Conservation (phyloP, 2,113 vertebrate species). For the Calidris pygmaea region DNA sequence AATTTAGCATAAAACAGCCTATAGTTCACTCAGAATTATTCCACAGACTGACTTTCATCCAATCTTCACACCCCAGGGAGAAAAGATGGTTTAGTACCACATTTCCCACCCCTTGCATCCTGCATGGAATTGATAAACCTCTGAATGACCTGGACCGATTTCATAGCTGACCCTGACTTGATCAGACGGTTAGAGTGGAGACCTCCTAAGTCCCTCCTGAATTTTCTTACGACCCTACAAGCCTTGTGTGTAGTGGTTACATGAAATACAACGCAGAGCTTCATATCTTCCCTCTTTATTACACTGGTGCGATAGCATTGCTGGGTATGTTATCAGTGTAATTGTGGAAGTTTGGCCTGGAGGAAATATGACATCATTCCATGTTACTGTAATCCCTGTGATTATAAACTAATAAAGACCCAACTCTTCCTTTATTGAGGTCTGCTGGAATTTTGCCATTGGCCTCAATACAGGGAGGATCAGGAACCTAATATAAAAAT, state of each 20-base stretch:
- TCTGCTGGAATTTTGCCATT: slow-evolving; percentile 20
- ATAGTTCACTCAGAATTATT: not conserved
- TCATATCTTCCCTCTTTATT: not conserved
- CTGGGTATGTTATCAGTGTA: not conserved
- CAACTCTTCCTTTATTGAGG: not conserved
- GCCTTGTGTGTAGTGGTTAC: not conserved
- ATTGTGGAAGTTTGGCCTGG: not conserved
- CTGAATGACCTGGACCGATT: not conserved
- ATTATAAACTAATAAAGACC: not conserved
- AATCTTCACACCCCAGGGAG: not conserved
- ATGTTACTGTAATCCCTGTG: not conserved
- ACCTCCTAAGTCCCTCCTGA: not conserved
- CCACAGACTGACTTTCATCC: not conserved
- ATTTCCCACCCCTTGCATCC: too few relatives aligned
- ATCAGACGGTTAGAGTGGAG: not conserved
- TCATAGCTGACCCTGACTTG: not conserved
- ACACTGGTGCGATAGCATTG: rapidly evolving
- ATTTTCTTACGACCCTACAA: not conserved
- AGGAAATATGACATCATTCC: not conserved
- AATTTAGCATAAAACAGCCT: not conserved
- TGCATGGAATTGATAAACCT: not conserved
- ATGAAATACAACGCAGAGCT: not conserved
- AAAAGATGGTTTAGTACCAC: not conserved
- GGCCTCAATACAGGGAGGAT: not conserved
- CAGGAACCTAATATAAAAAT: not conserved